These are phyloP conservation scores for Pseudachorutes palmiensis DNA, from an alignment of 1,140 invertebrate species.

Conservation along the genomic window DNA sequence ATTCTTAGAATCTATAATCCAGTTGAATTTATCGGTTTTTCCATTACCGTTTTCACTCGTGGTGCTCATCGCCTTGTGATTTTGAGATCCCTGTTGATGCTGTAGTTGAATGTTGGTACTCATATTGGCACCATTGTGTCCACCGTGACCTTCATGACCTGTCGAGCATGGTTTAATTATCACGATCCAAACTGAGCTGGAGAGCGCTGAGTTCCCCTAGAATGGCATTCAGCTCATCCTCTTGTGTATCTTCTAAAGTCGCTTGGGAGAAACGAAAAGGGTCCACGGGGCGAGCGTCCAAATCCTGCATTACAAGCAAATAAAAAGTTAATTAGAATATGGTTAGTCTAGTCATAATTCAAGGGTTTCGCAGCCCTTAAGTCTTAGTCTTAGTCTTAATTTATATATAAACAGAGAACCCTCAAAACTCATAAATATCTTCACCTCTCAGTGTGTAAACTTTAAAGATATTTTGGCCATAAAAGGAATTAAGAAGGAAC, in stretches of 20 bases:
- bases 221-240: slow-evolving; percentile 91
- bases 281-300: slow-evolving; percentile 30
- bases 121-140: background rate
- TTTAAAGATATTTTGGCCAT: background rate
- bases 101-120: background rate
- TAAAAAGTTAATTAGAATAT: slow-evolving; percentile 14
- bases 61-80: background rate
- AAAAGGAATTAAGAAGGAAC: slow-evolving; percentile 4
- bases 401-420: background rate
- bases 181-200: slow-evolving; percentile 63
- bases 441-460: background rate
- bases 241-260: slow-evolving; percentile 63
- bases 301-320: slow-evolving; percentile 25
- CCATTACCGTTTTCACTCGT: background rate
- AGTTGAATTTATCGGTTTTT: too few relatives aligned
- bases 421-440: background rate
- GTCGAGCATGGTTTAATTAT: slow-evolving; percentile 38
- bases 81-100: background rate
- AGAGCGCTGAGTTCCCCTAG: slow-evolving; percentile 86
- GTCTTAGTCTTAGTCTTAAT: background rate
- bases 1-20: too few relatives aligned
- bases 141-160: background rate
- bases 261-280: slow-evolving; percentile 34
- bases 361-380: background rate
- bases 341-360: too few relatives aligned